Conservation (phyloP, 2,113 vertebrate genomes). For the Poecile atricapillus region DNA sequence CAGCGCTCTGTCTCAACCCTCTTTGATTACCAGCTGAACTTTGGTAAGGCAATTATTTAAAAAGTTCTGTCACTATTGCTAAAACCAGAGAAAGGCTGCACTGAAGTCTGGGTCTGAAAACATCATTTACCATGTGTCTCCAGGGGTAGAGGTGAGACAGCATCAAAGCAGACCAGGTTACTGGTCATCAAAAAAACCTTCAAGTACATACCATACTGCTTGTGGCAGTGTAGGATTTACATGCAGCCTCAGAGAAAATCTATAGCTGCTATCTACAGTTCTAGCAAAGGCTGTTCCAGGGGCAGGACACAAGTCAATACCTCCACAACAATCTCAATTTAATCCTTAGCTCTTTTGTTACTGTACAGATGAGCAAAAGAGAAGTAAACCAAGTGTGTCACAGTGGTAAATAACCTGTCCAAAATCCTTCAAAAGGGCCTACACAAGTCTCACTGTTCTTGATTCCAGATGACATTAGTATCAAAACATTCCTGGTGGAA, state of each 20-base stretch:
- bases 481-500: not conserved
- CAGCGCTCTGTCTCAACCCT: not conserved
- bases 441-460: not conserved
- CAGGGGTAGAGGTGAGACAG: not conserved
- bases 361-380: not conserved
- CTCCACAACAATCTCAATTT: not conserved
- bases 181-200: not conserved
- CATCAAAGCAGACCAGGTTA: not conserved
- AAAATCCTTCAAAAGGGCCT: not conserved
- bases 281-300: not conserved
- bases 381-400: not conserved
- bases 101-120: not conserved
- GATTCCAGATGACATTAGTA: not conserved
- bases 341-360: not conserved
- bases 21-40: not conserved
- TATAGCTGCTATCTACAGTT: not conserved
- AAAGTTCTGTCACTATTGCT: not conserved
- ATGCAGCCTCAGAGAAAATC: not conserved
- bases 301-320: not conserved
- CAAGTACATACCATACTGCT: not conserved
- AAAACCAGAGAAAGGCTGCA: not conserved
- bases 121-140: not conserved
- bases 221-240: not conserved
- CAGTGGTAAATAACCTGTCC: not conserved
- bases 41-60: not conserved